These are phyloP conservation scores for Lottia gigantea DNA, from an alignment of 2,888 invertebrate genomes.

Conservation along the genomic window DNA sequence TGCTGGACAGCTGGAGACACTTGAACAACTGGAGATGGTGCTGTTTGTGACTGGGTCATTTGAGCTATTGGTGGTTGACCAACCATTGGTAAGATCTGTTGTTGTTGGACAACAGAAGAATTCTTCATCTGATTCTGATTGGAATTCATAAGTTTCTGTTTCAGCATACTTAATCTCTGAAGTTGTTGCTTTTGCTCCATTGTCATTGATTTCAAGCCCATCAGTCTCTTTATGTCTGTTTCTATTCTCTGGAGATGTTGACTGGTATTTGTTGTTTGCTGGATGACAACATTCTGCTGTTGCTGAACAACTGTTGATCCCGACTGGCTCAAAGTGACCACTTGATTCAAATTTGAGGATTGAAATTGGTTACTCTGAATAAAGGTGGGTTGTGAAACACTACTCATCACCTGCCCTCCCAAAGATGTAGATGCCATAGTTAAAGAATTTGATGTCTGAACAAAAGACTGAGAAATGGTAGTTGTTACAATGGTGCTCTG, in stretches of 20 bases:
- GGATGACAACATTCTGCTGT: conserved; percentile 35
- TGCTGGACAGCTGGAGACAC: conserved; percentile 5
- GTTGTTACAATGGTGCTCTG: conserved; percentile 43
- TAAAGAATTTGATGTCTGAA: conserved; percentile 24
- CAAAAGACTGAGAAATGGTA: conserved; percentile 46
- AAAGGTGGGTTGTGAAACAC: not conserved
- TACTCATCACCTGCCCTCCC: conserved; percentile 12
- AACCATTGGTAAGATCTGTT: conserved; percentile 21
- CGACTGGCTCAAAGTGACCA: conserved; percentile 16
- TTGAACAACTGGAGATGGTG: conserved; percentile 19
- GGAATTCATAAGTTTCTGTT: conserved; percentile 78
- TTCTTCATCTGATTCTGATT: conserved; percentile 74
- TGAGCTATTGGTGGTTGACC: conserved; percentile 34
- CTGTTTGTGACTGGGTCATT: conserved; percentile 24
- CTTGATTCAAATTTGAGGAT: conserved; percentile 12
- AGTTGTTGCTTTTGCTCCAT: conserved; percentile 73
- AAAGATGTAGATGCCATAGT: conserved; percentile 21
- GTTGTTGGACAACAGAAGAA: conserved; percentile 27
- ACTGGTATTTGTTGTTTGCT: conserved; percentile 40
- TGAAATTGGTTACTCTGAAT: not conserved
- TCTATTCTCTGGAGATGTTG: conserved; percentile 72
- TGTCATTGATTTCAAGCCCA: conserved; percentile 72
- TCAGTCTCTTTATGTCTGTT: conserved; percentile 77
- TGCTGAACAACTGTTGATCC: conserved; percentile 35
- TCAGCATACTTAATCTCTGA: conserved; percentile 76